Percentiles rank a stretch among this genome's conserved stretches.
phyloP scores from a whole-genome alignment of 2,888 invertebrate species.

The Temnothorax ravouxi region DNA sequence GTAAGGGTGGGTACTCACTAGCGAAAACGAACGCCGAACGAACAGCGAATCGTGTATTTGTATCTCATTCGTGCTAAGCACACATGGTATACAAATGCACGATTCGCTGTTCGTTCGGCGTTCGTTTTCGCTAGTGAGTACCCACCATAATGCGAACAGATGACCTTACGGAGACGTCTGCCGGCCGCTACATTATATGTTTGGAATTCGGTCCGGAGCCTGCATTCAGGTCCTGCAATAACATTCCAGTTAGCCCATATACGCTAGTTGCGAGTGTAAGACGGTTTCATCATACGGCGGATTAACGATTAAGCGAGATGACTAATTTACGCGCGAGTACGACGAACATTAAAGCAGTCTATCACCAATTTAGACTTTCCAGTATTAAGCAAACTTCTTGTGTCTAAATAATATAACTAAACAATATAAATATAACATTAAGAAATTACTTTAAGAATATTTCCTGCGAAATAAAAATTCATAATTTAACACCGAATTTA shows the following conservation, averaged over 20 bases:
- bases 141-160: constrained; percentile 64
- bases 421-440: neutral
- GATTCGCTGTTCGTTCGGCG: too few species aligned
- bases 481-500: neutral
- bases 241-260: constrained; percentile 70
- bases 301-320: constrained; percentile 4
- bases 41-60: too few species aligned
- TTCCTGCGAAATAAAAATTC: neutral
- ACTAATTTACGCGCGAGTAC: constrained; percentile 9
- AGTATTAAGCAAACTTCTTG: too few species aligned
- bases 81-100: too few species aligned
- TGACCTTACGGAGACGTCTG: constrained; percentile 54
- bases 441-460: neutral
- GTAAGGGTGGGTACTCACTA: too few species aligned
- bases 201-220: constrained; percentile 73
- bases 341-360: neutral
- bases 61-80: too few species aligned
- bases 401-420: neutral
- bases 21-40: too few species aligned
- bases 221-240: constrained; percentile 71
- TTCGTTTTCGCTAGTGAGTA: too few species aligned
- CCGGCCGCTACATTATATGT: constrained; percentile 72
- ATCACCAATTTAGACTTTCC: neutral
- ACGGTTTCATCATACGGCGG: neutral
- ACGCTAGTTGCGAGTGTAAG: constrained; percentile 37